Conservation (phyloP, 92 coral and sea anemone genomes). For the Phenganax marumi region DNA sequence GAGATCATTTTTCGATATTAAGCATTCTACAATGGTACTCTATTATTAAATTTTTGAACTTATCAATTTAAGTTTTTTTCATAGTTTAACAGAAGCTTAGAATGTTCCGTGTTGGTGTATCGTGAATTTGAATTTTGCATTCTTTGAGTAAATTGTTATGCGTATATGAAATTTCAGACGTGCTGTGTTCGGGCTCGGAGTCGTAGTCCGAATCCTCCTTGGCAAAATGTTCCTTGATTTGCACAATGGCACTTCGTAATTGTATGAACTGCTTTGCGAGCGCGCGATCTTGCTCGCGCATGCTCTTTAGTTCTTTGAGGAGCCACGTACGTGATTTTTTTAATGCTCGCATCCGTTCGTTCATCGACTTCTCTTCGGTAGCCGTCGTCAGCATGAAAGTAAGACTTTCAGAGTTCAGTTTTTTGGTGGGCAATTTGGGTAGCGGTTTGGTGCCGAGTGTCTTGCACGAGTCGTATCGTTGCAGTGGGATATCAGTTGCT, state of each 20-base stretch:
- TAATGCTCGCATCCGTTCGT: slow-evolving; percentile 29
- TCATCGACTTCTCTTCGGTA: slow-evolving; percentile 22
- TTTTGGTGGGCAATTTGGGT: background rate
- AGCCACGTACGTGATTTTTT: slow-evolving; percentile 32
- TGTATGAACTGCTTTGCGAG: slow-evolving; percentile 42
- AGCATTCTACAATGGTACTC: no score
- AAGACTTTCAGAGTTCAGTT: slow-evolving; percentile 16
- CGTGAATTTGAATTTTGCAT: background rate
- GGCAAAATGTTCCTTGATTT: background rate
- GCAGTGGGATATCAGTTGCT: background rate
- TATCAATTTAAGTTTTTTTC: background rate
- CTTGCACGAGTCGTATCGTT: background rate
- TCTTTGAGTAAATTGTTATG: background rate
- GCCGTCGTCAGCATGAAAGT: slow-evolving; percentile 27
- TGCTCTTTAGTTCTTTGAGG: slow-evolving; percentile 23
- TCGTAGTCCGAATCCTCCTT: slow-evolving; percentile 32
- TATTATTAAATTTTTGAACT: background rate
- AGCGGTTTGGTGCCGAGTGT: background rate
- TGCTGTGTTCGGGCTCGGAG: slow-evolving; percentile 21
- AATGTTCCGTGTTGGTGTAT: slow-evolving; percentile 27
- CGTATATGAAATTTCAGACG: background rate
- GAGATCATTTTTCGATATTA: no score
- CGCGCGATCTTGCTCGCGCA: slow-evolving; percentile 33
- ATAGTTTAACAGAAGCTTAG: slow-evolving; percentile 28
- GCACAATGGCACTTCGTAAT: slow-evolving; percentile 29